Base-by-base conservation (phyloP, 1,140 invertebrate genomes). In the Oscheius sp. region DNA sequence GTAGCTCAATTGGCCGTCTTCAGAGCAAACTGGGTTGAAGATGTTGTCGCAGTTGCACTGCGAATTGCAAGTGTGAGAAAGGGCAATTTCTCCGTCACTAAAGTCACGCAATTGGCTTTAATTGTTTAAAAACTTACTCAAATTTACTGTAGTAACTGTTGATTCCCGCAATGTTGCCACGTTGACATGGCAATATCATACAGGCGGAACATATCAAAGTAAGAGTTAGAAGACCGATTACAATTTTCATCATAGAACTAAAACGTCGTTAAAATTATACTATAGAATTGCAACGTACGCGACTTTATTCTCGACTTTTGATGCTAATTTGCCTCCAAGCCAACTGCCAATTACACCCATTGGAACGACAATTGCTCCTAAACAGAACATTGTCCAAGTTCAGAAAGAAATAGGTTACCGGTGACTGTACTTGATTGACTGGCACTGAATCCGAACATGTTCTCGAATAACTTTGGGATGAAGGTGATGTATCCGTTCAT, bases 401-500 rank as follows among this genome's bases (percentile, higher is more conserved):
- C n/a, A n/a, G 2, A 7, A 20, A 42, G 0, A 3, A 3, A 0
- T 15, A 32, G 2, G 28, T 2, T 13, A 71, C 68, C 70, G 13
- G 70, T 73, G 2, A 73, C 28, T 2, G 62, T 52, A 28, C 61
- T 58, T 28, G 70, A n/a, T n/a, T 32, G 35, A 26, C 61, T 45
- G 2, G 61, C 35, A 15, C 45, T 35, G 62, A 64, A 66, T 29
- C 70, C 70, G 28, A 73, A 62, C 36, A 73, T 61, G 4, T 65
- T 73, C 62, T 73, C 70, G 10, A 73, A 34, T 15, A 73, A 63
- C 66, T 73, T 73, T 35, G 70, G 70, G 28, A 73, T 73, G 49
- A 73, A 73, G 26, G 70, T 73, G 62, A 73, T 73, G 32, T 73
- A 73, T 7, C 70, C 70, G 52, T 73, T 73, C 70, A 73, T 73